Evolutionary conservation across 2,888 invertebrate species (phyloP).

Genomic region (Cephus nigrinus): DNA sequence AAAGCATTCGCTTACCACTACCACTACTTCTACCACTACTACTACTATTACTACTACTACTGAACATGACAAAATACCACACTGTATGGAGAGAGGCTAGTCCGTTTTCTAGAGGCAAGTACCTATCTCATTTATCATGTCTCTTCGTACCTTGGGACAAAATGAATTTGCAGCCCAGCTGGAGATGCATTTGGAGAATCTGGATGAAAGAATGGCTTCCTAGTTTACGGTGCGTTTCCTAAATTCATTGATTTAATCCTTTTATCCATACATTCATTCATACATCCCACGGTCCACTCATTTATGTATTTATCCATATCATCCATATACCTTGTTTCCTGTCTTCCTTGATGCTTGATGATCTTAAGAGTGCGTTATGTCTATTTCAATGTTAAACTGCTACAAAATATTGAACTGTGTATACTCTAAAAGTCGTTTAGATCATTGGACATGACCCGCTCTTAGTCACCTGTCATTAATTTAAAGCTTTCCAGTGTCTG

Average conservation of each 20-base stretch:
- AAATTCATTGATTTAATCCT: constrained; percentile 1
- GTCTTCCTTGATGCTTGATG: background rate
- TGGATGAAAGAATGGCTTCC: constrained; percentile 22
- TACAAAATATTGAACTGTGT: background rate
- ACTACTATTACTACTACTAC: constrained; percentile 62
- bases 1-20: constrained; percentile 67
- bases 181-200: constrained; percentile 56
- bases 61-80: constrained; percentile 66
- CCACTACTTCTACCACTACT: constrained; percentile 64
- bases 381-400: background rate
- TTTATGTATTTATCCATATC: background rate
- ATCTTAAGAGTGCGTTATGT: background rate
- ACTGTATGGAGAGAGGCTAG: constrained; percentile 66
- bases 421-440: background rate
- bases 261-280: background rate
- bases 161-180: background rate
- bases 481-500: background rate
- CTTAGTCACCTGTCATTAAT: background rate
- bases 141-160: constrained; percentile 41
- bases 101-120: constrained; percentile 66
- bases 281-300: background rate
- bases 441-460: background rate
- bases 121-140: constrained; percentile 61
- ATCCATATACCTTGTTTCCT: background rate
- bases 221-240: constrained; percentile 32